Conservation (phyloP, 2,113 vertebrate genomes). For the Chaetorhynchus papuensis region DNA sequence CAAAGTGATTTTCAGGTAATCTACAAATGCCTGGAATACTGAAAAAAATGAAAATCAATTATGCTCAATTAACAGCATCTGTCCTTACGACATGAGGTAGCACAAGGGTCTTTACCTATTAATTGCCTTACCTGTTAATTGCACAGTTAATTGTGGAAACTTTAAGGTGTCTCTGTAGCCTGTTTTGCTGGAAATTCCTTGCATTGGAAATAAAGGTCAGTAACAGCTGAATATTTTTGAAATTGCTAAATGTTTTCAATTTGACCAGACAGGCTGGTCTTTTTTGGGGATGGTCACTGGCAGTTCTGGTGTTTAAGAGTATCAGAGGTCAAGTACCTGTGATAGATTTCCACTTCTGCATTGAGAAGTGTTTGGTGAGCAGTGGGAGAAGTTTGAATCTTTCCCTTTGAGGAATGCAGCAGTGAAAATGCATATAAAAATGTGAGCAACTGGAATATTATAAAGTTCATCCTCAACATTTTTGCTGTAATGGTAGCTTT, state of each 20-base stretch:
- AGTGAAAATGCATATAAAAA: neutral
- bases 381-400: neutral
- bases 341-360: neutral
- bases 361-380: neutral
- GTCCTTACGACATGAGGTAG: neutral
- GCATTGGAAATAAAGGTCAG: neutral
- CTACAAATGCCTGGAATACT: neutral
- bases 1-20: neutral
- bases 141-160: neutral
- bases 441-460: neutral
- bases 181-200: neutral
- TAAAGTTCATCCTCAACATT: neutral
- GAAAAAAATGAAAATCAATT: neutral
- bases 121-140: neutral
- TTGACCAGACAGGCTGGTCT: neutral
- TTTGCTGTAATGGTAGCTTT: slow-evolving; percentile 47
- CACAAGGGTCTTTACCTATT: neutral
- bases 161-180: neutral
- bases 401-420: neutral
- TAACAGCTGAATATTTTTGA: neutral
- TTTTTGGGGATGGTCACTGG: neutral
- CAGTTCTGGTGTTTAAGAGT: neutral
- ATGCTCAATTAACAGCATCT: neutral
- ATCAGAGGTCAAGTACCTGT: neutral
- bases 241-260: neutral